Evolutionary conservation across 1,140 invertebrate genomes (phyloP).

Genomic region (Choristoneura fumiferana): DNA sequence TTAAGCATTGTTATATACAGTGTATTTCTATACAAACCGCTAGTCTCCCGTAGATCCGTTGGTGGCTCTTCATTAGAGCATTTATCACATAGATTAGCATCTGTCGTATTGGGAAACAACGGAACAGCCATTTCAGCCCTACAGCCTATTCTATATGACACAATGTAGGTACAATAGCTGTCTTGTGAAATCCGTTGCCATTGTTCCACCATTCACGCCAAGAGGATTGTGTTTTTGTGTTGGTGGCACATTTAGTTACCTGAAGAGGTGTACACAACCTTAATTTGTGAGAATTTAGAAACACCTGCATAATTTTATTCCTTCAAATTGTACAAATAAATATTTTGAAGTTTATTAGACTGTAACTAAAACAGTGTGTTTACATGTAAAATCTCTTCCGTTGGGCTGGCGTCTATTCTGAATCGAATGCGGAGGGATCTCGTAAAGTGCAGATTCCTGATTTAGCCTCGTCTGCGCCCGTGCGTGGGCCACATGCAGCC

Average conservation of each 20-base stretch:
- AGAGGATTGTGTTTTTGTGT: constrained; percentile 10
- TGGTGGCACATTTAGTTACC: no score
- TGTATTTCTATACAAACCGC: no score
- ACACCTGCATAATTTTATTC: no score
- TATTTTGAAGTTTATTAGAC: no score
- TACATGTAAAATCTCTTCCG: constrained; percentile 19
- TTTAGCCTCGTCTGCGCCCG: constrained; percentile 37
- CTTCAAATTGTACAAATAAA: no score
- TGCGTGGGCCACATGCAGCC: constrained; percentile 29
- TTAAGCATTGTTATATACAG: no score
- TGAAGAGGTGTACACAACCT: no score
- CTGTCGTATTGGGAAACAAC: background rate
- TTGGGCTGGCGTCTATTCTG: constrained; percentile 15
- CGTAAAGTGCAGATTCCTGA: constrained; percentile 53
- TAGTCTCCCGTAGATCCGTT: no score
- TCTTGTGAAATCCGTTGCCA: constrained; percentile 12
- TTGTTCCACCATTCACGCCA: background rate
- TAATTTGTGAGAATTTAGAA: no score
- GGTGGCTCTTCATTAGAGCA: no score
- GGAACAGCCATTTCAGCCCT: background rate
- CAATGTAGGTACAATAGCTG: constrained; percentile 10
- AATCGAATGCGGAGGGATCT: constrained; percentile 24
- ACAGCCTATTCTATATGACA: constrained; percentile 4
- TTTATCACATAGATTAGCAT: background rate
- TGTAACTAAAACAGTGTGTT: no score